These are phyloP conservation scores for Drosophila paramelanica DNA, from an alignment of 2,888 invertebrate species.

Conservation along the genomic window DNA sequence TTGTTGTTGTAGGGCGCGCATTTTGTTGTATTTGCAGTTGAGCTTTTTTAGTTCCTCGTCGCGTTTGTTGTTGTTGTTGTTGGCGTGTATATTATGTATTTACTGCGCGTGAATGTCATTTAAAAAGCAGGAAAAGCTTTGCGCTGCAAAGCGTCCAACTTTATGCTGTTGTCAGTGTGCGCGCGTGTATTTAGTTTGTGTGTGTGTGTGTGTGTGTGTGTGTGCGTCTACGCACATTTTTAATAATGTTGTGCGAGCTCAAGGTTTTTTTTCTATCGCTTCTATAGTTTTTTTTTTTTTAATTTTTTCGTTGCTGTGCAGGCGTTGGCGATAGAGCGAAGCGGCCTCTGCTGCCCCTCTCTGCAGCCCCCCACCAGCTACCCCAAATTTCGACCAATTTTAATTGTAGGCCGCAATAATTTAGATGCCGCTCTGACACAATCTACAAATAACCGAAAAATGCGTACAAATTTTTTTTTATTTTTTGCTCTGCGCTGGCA, in stretches of 20 bases:
- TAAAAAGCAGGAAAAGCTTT: slow-evolving; percentile 73
- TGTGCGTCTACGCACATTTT: slow-evolving; percentile 78
- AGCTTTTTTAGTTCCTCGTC: slow-evolving; percentile 57
- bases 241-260: slow-evolving; percentile 81
- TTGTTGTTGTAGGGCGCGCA: slow-evolving; percentile 42
- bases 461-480: slow-evolving; percentile 24
- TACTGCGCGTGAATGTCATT: slow-evolving; percentile 79
- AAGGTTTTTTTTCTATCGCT: slow-evolving; percentile 74
- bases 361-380: not conserved
- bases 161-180: slow-evolving; percentile 13
- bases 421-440: slow-evolving; percentile 68
- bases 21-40: slow-evolving; percentile 73
- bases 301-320: slow-evolving; percentile 71
- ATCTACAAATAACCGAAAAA: slow-evolving; percentile 51
- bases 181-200: not conserved
- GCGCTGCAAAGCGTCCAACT: slow-evolving; percentile 60
- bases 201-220: slow-evolving; percentile 35
- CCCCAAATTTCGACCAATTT: slow-evolving; percentile 70
- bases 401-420: slow-evolving; percentile 74
- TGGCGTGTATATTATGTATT: slow-evolving; percentile 46
- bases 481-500: slow-evolving; percentile 50
- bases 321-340: slow-evolving; percentile 62
- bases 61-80: slow-evolving; percentile 13
- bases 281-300: slow-evolving; percentile 38
- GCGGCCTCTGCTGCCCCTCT: slow-evolving; percentile 28